A percentile compares a stretch with the other conserved stretches of the same genome.
phyloP scores from a whole-genome alignment of 2,113 vertebrate species.

The Festucalex cinctus region DNA sequence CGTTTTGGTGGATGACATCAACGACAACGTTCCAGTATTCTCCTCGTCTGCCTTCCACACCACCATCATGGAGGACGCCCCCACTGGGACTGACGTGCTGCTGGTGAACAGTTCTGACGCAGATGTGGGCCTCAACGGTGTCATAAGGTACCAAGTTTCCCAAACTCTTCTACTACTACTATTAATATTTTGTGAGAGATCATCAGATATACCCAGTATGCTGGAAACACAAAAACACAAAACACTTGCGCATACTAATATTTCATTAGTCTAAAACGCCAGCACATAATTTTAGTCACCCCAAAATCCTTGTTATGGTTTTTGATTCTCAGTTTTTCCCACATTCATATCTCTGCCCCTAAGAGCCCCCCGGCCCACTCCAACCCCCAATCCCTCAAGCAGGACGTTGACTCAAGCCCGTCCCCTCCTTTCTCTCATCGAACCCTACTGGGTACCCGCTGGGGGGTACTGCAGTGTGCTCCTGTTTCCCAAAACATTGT shows the following conservation, averaged over 20 bases:
- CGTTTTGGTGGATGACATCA: constrained; percentile 87
- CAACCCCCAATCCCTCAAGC: constrained; percentile 12
- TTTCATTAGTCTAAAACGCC: constrained; percentile 19
- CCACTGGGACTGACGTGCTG: constrained; percentile 88
- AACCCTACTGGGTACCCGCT: constrained; percentile 47
- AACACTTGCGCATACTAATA: neutral
- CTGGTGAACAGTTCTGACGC: constrained; percentile 88
- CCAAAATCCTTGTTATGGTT: neutral
- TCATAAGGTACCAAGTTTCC: constrained; percentile 82
- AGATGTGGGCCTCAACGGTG: constrained; percentile 84
- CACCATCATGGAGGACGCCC: constrained; percentile 83
- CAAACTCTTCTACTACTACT: neutral
- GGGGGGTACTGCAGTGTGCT: constrained; percentile 50
- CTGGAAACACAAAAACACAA: neutral
- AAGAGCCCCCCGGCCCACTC: constrained; percentile 18
- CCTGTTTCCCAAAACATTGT: constrained; percentile 61
- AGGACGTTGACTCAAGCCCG: constrained; percentile 42
- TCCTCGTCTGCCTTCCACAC: constrained; percentile 80
- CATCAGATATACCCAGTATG: neutral
- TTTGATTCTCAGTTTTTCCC: constrained; percentile 31
- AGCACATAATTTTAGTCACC: constrained; percentile 20
- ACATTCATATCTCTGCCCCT: constrained; percentile 19
- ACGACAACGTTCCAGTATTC: constrained; percentile 88
- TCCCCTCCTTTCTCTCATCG: constrained; percentile 39
- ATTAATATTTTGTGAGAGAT: neutral